Evolutionary conservation across 2,888 invertebrate genomes (phyloP).

Genomic region (Cosmia pyralina): DNA sequence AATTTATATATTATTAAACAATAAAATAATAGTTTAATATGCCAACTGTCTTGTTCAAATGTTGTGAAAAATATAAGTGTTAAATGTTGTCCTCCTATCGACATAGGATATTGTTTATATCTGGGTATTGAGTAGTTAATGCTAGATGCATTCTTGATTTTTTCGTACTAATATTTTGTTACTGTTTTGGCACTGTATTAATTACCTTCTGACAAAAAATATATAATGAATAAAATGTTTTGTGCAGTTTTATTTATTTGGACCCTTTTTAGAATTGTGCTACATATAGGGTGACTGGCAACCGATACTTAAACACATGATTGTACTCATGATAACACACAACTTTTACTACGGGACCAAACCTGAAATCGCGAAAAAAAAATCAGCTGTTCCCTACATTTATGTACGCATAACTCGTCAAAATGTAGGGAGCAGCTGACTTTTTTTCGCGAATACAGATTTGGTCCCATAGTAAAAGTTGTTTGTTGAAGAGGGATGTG

Average conservation of each 20-base stretch:
- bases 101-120: slow-evolving; percentile 81
- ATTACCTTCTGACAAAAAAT: slow-evolving; percentile 90
- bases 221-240: slow-evolving; percentile 87
- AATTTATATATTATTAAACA: slow-evolving; percentile 74
- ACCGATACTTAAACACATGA: too few relatives aligned
- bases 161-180: slow-evolving; percentile 90
- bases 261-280: neutral
- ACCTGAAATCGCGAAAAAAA: too few relatives aligned
- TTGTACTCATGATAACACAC: too few relatives aligned
- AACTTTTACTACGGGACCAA: too few relatives aligned
- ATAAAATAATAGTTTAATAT: slow-evolving; percentile 68
- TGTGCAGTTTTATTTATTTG: slow-evolving; percentile 80
- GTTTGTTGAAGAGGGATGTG: too few relatives aligned
- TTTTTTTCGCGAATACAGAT: too few relatives aligned
- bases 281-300: too few relatives aligned
- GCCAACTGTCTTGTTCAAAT: slow-evolving; percentile 87
- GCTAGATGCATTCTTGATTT: slow-evolving; percentile 89
- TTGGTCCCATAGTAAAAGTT: too few relatives aligned
- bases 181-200: slow-evolving; percentile 90
- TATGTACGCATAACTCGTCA: too few relatives aligned
- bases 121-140: slow-evolving; percentile 86
- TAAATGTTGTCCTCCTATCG: slow-evolving; percentile 84
- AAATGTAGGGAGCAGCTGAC: too few relatives aligned
- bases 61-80: slow-evolving; percentile 86
- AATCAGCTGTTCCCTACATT: too few relatives aligned